Evolutionary conservation across 2,888 invertebrate genomes (phyloP).

Genomic region (Drosophila hawaiiensis): DNA sequence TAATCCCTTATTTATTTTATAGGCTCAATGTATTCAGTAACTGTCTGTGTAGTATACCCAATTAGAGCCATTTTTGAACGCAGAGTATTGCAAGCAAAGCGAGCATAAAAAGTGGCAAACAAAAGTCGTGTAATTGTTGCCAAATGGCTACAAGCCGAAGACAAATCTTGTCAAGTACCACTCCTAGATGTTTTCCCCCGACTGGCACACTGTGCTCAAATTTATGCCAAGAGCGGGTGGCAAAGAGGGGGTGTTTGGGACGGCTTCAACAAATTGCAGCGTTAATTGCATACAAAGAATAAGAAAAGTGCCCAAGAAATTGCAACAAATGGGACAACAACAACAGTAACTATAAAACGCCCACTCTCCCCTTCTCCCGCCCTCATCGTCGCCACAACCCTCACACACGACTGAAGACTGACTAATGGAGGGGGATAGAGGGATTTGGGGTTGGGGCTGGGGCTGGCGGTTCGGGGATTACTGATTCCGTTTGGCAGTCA

Average conservation of each 20-base stretch:
- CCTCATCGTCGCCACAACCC: neutral
- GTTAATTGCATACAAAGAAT: constrained; percentile 77
- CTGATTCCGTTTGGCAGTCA: constrained; percentile 63
- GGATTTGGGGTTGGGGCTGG: neutral
- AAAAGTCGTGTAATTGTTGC: constrained; percentile 67
- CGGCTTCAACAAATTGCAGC: constrained; percentile 68
- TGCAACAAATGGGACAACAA: constrained; percentile 68
- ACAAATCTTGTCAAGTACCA: constrained; percentile 55
- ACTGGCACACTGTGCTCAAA: constrained; percentile 8
- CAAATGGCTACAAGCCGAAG: constrained; percentile 61
- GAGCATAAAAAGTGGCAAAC: constrained; percentile 54
- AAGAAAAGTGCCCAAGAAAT: constrained; percentile 77
- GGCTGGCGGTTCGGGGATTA: constrained; percentile 12
- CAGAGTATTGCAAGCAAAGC: constrained; percentile 35
- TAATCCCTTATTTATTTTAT: neutral
- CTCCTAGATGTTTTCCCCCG: neutral
- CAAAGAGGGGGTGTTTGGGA: neutral
- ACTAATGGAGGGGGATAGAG: constrained; percentile 6
- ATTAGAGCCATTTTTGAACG: too few relatives aligned
- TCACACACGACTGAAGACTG: constrained; percentile 17
- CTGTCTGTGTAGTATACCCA: neutral
- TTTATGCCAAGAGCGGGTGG: constrained; percentile 19
- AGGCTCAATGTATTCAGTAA: neutral
- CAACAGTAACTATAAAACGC: constrained; percentile 9
- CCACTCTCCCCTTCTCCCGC: neutral